These are phyloP conservation scores for Brachionus manjavacas DNA, from an alignment of 1,140 invertebrate genomes.

Conservation along the genomic window DNA sequence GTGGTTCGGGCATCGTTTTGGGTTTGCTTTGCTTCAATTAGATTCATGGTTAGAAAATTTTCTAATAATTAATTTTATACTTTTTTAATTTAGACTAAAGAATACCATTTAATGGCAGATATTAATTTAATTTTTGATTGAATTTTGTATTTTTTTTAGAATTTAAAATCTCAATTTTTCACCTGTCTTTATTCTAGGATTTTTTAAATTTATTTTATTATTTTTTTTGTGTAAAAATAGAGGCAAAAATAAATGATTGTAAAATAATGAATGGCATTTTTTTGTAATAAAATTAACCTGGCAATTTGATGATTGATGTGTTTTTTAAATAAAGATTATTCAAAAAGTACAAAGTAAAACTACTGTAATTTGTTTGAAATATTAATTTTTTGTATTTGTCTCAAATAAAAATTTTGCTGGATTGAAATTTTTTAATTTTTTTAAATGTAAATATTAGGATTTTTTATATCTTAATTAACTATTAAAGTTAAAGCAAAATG, in stretches of 20 bases:
- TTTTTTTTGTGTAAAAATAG: neutral
- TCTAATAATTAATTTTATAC: neutral
- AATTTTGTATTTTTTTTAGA: neutral
- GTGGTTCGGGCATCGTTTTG: neutral
- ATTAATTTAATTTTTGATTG: neutral
- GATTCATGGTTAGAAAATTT: neutral
- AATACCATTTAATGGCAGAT: neutral
- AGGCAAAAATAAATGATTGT: neutral
- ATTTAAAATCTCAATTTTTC: neutral
- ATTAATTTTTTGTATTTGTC: no score
- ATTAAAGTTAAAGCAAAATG: no score
- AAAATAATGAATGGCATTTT: neutral
- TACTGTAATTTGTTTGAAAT: no score
- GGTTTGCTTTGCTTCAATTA: neutral
- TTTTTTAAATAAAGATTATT: neutral
- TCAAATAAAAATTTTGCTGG: no score
- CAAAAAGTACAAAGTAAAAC: no score
- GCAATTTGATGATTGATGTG: neutral
- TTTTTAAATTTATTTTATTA: neutral
- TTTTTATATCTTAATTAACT: no score
- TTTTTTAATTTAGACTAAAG: neutral
- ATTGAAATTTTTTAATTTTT: no score
- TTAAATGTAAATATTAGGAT: no score
- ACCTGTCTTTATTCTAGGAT: neutral
- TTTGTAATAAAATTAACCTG: neutral